Percentiles rank a stretch among this genome's conserved stretches.
phyloP scores from a whole-genome alignment of 2,797 vertebrate species.

The Miichthys miiuy region DNA sequence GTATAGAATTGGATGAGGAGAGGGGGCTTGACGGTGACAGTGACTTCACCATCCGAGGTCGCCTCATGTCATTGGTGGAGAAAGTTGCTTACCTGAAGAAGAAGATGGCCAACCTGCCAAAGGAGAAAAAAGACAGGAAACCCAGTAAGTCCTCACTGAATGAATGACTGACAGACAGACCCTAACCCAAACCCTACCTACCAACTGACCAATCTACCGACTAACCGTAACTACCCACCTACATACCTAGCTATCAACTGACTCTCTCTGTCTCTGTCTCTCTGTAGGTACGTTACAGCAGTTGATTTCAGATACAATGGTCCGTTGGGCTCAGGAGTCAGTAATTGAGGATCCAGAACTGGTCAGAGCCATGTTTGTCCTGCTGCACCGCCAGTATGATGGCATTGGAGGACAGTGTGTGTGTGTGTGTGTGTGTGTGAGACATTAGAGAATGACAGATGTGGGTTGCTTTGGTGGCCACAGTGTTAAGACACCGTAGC shows the following conservation, averaged over 20 bases:
- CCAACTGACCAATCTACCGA: too few relatives aligned
- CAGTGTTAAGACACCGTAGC: background rate
- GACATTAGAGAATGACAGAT: background rate
- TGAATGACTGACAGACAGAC: too few relatives aligned
- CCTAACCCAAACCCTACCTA: too few relatives aligned
- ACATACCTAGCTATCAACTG: too few relatives aligned
- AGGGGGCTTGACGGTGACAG: conserved; percentile 86
- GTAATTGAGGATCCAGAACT: conserved; percentile 96
- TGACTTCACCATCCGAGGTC: conserved; percentile 92
- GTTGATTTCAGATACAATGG: conserved; percentile 96
- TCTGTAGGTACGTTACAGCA: conserved; percentile 92
- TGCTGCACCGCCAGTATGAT: conserved; percentile 95
- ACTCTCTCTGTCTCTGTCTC: too few relatives aligned
- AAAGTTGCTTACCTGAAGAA: conserved; percentile 93
- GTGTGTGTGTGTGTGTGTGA: background rate
- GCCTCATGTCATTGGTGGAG: conserved; percentile 93
- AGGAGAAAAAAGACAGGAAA: conserved; percentile 88
- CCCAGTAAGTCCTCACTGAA: conserved; percentile 85
- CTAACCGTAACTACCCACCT: too few relatives aligned
- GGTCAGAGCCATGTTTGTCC: conserved; percentile 96
- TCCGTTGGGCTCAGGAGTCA: conserved; percentile 96
- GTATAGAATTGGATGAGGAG: conserved; percentile 94
- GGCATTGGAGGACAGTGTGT: conserved; percentile 90
- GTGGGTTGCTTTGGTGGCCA: background rate
- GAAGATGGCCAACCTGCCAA: conserved; percentile 87